Percentiles rank a stretch among this genome's conserved stretches.
Conservation (phyloP, 2,888 invertebrate genomes). For the Drosophila cracens region DNA sequence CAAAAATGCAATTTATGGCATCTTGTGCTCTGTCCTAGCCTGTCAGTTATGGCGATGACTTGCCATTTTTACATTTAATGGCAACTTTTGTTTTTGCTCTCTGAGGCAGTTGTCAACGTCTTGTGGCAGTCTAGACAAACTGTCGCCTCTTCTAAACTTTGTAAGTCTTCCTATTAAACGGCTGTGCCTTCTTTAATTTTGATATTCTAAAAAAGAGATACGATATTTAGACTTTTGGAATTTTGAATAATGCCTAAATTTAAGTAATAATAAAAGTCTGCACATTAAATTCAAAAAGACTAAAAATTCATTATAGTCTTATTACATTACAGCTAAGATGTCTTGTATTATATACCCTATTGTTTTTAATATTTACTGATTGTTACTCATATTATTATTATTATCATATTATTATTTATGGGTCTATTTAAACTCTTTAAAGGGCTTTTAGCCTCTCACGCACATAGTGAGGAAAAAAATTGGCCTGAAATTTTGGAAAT, state of each 20-base stretch:
- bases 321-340: background rate
- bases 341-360: no score
- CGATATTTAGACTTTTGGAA: background rate
- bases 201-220: background rate
- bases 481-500: no score
- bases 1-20: constrained; percentile 3
- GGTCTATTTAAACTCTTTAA: background rate
- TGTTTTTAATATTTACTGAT: no score
- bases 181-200: background rate
- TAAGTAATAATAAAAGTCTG: background rate
- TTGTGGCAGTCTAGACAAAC: constrained; percentile 67
- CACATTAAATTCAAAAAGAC: background rate
- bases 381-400: background rate
- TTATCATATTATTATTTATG: background rate
- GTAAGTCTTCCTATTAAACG: background rate
- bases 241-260: background rate
- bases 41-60: constrained; percentile 7
- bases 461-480: no score
- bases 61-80: constrained; percentile 14
- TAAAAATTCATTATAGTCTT: background rate
- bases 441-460: background rate
- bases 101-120: constrained; percentile 24
- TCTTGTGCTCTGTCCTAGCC: background rate
- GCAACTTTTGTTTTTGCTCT: constrained; percentile 28
- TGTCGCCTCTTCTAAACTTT: constrained; percentile 56